Evolutionary conservation across 2,113 vertebrate genomes (phyloP).

Genomic region (Ovis aries): DNA sequence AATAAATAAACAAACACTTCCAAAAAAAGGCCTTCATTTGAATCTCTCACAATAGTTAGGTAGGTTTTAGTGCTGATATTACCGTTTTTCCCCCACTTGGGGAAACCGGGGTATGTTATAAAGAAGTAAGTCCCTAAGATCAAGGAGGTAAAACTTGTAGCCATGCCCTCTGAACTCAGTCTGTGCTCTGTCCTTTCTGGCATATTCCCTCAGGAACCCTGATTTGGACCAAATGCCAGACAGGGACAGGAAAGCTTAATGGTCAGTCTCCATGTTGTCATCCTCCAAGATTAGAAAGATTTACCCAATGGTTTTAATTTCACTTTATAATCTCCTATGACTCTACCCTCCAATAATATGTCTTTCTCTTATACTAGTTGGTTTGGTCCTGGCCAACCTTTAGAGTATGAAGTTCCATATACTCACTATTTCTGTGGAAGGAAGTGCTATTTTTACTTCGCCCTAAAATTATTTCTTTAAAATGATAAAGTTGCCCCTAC

Average conservation of each 20-base stretch:
- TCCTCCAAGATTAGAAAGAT: neutral
- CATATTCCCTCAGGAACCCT: neutral
- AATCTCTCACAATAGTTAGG: neutral
- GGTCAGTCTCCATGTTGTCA: neutral
- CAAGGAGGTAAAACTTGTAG: neutral
- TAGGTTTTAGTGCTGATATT: neutral
- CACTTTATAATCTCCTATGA: neutral
- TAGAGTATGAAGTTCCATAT: neutral
- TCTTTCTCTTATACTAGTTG: neutral
- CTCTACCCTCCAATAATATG: neutral
- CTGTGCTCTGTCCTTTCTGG: neutral
- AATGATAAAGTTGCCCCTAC: neutral
- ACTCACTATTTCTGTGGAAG: neutral
- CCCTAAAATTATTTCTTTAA: slow-evolving; percentile 44
- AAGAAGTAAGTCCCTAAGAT: neutral
- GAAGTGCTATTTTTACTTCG: slow-evolving; percentile 47
- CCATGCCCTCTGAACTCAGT: neutral
- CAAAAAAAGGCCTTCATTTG: neutral
- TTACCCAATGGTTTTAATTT: neutral
- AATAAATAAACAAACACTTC: neutral
- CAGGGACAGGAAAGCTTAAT: neutral
- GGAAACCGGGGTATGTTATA: neutral
- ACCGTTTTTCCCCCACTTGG: neutral
- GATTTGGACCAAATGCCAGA: neutral
- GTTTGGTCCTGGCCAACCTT: neutral